Conservation (phyloP, 2,888 invertebrate species). For the Ornithoptera alexandrae region DNA sequence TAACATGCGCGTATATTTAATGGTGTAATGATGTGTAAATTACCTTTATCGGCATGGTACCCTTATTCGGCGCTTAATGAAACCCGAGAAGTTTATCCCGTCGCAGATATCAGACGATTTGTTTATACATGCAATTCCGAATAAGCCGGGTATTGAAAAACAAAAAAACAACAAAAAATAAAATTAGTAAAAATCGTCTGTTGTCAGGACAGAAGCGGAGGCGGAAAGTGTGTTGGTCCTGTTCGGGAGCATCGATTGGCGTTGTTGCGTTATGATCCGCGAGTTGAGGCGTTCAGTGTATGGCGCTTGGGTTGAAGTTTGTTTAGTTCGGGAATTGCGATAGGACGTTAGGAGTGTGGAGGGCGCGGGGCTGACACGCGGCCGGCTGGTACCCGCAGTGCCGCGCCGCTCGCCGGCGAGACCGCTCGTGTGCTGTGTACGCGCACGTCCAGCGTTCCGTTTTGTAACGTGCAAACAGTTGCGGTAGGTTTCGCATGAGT, state of each 20-base stretch:
- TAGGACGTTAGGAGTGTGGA: slow-evolving; percentile 57
- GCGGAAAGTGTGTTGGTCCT: slow-evolving; percentile 74
- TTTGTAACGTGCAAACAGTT: slow-evolving; percentile 61
- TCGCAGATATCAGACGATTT: slow-evolving; percentile 45
- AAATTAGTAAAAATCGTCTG: slow-evolving; percentile 61
- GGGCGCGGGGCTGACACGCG: slow-evolving; percentile 59
- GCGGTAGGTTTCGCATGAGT: slow-evolving; percentile 60
- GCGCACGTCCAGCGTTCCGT: slow-evolving; percentile 39
- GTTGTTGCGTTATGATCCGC: slow-evolving; percentile 37
- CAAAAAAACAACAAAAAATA: slow-evolving; percentile 13
- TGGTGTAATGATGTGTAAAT: slow-evolving; percentile 47
- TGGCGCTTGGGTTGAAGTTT: slow-evolving; percentile 40
- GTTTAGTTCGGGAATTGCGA: slow-evolving; percentile 42
- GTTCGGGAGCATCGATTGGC: slow-evolving; percentile 77
- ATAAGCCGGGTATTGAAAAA: slow-evolving; percentile 27
- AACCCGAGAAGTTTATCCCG: slow-evolving; percentile 49
- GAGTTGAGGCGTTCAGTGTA: slow-evolving; percentile 40
- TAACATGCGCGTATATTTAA: background rate
- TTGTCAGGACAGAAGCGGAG: slow-evolving; percentile 62
- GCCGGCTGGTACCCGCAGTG: slow-evolving; percentile 69
- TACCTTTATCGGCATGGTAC: slow-evolving; percentile 44
- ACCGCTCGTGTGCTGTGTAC: slow-evolving; percentile 50
- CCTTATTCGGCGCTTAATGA: slow-evolving; percentile 48
- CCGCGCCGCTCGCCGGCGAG: slow-evolving; percentile 68
- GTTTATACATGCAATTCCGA: slow-evolving; percentile 38